phyloP scores from a whole-genome alignment of 2,888 invertebrate species.

The Leptura quadrifasciata region DNA sequence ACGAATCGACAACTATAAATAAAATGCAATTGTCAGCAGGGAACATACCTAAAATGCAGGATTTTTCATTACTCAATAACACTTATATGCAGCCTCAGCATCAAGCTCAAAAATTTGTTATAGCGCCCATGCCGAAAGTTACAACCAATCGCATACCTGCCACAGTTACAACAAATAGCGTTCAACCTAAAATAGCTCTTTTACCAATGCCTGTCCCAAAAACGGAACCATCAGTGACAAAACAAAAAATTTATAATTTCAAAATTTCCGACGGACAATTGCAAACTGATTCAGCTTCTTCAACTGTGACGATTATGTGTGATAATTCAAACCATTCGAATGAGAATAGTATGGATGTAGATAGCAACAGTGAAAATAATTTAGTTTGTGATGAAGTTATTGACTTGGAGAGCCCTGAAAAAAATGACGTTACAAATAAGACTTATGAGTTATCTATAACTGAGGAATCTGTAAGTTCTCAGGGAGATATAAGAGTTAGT shows the following conservation, averaged over 20 bases:
- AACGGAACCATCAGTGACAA: constrained; percentile 64
- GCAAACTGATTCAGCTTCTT: constrained; percentile 53
- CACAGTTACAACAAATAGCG: constrained; percentile 77
- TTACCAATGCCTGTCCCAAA: constrained; percentile 67
- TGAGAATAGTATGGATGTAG: constrained; percentile 61
- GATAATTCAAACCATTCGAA: constrained; percentile 59
- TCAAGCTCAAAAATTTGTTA: constrained; percentile 75
- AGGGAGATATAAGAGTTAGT: constrained; percentile 74
- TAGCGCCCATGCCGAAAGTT: constrained; percentile 79
- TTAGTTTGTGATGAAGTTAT: constrained; percentile 75
- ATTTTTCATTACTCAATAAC: constrained; percentile 50
- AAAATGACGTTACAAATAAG: constrained; percentile 63
- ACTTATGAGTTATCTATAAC: constrained; percentile 70
- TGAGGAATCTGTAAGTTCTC: constrained; percentile 69
- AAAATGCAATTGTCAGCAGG: constrained; percentile 63
- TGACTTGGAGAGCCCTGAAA: constrained; percentile 70
- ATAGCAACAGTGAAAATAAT: constrained; percentile 66
- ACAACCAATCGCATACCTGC: constrained; percentile 76
- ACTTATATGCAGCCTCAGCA: constrained; percentile 51
- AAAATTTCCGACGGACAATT: constrained; percentile 77
- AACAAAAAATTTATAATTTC: constrained; percentile 79
- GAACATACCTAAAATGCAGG: constrained; percentile 46
- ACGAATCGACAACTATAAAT: constrained; percentile 68
- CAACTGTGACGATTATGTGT: constrained; percentile 77
- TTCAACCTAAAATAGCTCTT: constrained; percentile 70